Percentiles rank a stretch among this genome's conserved stretches.
phyloP scores from a whole-genome alignment of 2,797 vertebrate species.

The Podargus strigoides region DNA sequence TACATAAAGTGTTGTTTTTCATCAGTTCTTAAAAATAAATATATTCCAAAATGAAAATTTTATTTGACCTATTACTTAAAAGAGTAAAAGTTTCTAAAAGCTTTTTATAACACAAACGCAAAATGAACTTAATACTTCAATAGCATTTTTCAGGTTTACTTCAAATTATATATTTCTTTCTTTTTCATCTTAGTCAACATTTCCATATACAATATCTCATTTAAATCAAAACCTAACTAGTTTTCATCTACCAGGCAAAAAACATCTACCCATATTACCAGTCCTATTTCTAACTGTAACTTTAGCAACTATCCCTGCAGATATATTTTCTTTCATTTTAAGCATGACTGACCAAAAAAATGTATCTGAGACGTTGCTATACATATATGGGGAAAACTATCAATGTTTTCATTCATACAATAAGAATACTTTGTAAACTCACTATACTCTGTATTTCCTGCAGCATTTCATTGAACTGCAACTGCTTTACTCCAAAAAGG shows the following conservation, averaged over 20 bases:
- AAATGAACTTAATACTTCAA: neutral
- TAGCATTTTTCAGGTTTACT: neutral
- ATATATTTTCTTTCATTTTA: slow-evolving; percentile 6
- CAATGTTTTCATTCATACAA: neutral
- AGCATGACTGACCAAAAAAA: neutral
- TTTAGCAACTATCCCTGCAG: neutral
- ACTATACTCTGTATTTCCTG: neutral
- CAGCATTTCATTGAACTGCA: neutral
- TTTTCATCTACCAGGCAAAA: neutral
- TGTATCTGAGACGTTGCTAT: neutral
- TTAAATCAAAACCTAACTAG: neutral
- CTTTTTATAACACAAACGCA: neutral
- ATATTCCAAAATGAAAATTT: neutral
- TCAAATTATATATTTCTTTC: neutral
- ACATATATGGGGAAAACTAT: neutral
- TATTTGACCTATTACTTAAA: neutral
- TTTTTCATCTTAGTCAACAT: neutral
- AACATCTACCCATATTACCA: neutral
- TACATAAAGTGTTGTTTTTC: neutral
- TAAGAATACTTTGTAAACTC: neutral
- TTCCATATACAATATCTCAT: neutral
- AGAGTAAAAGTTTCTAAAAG: neutral
- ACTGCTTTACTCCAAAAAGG: slow-evolving; percentile 36
- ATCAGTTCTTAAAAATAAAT: neutral
- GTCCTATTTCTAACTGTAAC: neutral